Evolutionary conservation across 2,888 invertebrate genomes (phyloP).

Genomic region (Zele albiditarsus): DNA sequence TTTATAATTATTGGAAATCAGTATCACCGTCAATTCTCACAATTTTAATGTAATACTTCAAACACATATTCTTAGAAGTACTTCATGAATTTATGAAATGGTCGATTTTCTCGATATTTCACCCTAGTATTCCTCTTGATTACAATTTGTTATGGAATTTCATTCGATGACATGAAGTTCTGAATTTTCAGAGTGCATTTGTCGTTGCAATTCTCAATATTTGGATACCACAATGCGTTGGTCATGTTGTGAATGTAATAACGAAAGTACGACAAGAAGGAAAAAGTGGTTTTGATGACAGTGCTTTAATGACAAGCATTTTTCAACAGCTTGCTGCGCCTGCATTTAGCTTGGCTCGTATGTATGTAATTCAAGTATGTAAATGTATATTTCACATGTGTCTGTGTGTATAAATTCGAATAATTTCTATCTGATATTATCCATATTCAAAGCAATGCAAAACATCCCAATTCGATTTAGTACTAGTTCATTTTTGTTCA

Average conservation of each 20-base stretch:
- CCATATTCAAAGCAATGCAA: neutral
- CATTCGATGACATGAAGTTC: conserved; percentile 18
- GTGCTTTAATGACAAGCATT: conserved; percentile 73
- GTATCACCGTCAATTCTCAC: neutral
- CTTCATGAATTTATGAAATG: too few species aligned
- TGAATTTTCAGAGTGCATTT: conserved; percentile 84
- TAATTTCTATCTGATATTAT: neutral
- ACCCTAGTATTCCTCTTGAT: too few species aligned
- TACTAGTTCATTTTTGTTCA: neutral
- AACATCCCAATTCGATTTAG: neutral
- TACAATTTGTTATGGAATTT: neutral
- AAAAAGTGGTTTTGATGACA: conserved; percentile 62
- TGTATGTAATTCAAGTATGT: conserved; percentile 84
- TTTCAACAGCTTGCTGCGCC: conserved; percentile 79
- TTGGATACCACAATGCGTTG: conserved; percentile 89
- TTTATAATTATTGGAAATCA: conserved; percentile 5
- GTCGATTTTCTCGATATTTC: too few species aligned
- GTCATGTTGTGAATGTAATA: conserved; percentile 86
- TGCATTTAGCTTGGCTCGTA: conserved; percentile 78
- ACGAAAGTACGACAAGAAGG: conserved; percentile 75
- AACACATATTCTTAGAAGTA: too few species aligned
- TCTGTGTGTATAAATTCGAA: neutral
- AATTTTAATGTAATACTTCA: too few species aligned
- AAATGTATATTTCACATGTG: conserved; percentile 28
- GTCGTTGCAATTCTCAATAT: conserved; percentile 91